These are phyloP conservation scores for Acanthurus tractus DNA, from an alignment of 2,797 vertebrate species.

Conservation along the genomic window DNA sequence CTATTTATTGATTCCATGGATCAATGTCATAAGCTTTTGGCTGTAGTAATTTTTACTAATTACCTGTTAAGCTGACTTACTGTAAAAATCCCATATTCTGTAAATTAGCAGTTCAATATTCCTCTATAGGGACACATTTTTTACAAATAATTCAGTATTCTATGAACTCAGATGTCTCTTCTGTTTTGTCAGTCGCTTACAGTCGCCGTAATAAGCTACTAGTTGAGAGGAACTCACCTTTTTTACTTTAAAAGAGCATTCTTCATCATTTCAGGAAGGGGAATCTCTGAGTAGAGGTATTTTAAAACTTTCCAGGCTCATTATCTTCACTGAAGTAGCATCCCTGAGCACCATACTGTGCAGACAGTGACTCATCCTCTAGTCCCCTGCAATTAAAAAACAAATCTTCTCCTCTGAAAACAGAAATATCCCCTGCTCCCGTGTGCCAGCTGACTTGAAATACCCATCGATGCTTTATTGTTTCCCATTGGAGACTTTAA, in stretches of 20 bases:
- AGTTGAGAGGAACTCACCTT: not conserved
- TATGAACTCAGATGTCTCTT: not conserved
- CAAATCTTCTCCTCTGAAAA: conserved; percentile 21
- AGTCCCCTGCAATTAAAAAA: conserved; percentile 40
- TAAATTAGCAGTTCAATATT: not conserved
- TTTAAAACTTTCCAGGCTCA: not conserved
- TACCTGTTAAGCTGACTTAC: not conserved
- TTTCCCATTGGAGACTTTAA: conserved; percentile 13
- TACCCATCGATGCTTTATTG: conserved; percentile 20
- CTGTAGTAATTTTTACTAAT: not conserved
- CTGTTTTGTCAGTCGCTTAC: not conserved
- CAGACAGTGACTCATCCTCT: conserved; percentile 23
- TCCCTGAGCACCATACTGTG: not conserved
- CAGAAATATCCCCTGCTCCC: conserved; percentile 36
- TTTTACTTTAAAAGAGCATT: not conserved
- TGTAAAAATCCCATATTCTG: not conserved
- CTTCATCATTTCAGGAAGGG: not conserved
- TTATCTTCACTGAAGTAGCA: conserved; percentile 25
- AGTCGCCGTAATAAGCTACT: not conserved
- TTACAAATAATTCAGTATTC: not conserved
- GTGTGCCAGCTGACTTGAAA: conserved; percentile 49
- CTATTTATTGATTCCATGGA: not conserved
- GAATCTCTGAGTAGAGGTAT: not conserved
- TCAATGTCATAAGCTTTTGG: not conserved
- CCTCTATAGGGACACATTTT: not conserved